Evolutionary conservation across 2,888 invertebrate species (phyloP).

Genomic region (Coelogynopora nodosa): DNA sequence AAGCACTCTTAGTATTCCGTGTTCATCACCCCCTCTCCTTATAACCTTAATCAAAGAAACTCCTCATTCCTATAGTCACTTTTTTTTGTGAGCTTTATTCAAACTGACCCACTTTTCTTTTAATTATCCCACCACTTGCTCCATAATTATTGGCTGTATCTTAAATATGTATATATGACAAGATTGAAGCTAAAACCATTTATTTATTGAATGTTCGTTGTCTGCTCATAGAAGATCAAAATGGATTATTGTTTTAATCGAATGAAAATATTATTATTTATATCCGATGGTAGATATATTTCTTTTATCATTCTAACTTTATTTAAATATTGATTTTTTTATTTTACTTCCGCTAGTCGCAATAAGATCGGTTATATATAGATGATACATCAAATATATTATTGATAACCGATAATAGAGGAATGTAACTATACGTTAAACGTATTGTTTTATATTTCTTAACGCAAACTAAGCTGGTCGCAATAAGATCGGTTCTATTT

Average conservation of each 20-base stretch:
- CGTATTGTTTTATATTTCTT: not conserved
- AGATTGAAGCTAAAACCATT: not conserved
- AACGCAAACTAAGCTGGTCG: not conserved
- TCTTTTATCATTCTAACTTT: not conserved
- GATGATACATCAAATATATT: not conserved
- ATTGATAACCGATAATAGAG: not conserved
- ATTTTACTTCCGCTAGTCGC: not conserved
- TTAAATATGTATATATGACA: not conserved
- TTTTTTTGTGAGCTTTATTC: not conserved
- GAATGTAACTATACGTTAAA: not conserved
- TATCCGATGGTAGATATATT: not conserved
- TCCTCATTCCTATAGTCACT: not conserved
- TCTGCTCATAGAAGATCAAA: not conserved
- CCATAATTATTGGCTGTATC: not conserved
- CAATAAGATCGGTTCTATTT: not conserved
- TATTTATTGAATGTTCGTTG: not conserved
- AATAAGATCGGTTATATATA: not conserved
- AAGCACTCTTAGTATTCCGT: too few species aligned
- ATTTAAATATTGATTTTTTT: not conserved
- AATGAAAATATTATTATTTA: not conserved
- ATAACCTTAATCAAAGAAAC: not conserved
- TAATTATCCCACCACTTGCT: not conserved
- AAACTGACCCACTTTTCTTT: not conserved
- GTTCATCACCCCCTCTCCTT: not conserved
- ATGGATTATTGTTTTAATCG: not conserved